Base-by-base conservation (phyloP, 2,888 invertebrate species). In the Bruchidius siliquastri region DNA sequence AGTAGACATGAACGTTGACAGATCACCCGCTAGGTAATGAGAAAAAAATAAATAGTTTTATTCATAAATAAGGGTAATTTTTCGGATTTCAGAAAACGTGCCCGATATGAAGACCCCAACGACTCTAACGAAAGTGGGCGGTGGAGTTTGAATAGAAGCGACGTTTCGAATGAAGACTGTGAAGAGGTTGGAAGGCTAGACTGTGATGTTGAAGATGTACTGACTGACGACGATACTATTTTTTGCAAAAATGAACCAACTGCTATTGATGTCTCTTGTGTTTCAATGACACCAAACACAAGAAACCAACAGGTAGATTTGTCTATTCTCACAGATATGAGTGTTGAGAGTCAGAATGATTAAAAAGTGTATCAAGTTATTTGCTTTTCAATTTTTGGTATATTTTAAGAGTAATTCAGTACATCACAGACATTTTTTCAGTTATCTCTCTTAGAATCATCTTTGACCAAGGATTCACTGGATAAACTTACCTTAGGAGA, bases 141-240 rank as follows among this genome's bases (percentile, higher is more conserved):
- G 26, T 86, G 85, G 86, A 84, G 82, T 73, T 80, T 86, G 71
- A 82, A 81, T 70, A 82, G 79, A 72, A 82, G 81, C 67, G 83
- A 84, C 32, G 86, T 88, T 68, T 85, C 87, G 74, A 84, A 88
- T 21, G 88, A 89, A 77, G 87, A 88, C 73, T 91, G 91, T 79
- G 89, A 90, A 87, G 92, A 91, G 69, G 88, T 92, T 21, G 88
- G 89, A 22, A 88, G 90, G 86, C 82, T 92, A 71, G 85, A 84
- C 71, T 83, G 83, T 77, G 86, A 86, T 76, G 80, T 82, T 20
- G 83, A 84, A 66, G 80, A 79, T 74, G 75, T 80, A 72, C 70
- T 78, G n/a, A 77, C 78, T 66, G 81, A 80, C 74, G 80, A 80
- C 72, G 82, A 82, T 75, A 79, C 80, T 20, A 82, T 82, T 75